Evolutionary conservation across 1,140 invertebrate genomes (phyloP).

Genomic region (Hirudo medicinalis): DNA sequence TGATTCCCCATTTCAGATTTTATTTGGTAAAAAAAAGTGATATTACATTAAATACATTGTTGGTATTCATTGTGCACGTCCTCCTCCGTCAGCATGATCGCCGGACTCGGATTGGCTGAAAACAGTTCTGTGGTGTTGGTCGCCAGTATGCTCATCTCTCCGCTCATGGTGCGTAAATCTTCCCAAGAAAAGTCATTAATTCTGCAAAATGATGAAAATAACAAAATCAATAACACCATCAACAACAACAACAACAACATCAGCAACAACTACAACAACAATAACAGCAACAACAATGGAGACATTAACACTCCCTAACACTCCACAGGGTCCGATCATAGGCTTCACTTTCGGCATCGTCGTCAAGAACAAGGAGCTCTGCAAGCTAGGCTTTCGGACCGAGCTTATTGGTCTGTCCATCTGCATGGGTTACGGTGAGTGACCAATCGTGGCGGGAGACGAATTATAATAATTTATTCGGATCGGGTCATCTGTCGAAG

Average conservation of each 20-base stretch:
- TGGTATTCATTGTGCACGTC: conserved; percentile 11
- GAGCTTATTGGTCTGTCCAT: conserved; percentile 56
- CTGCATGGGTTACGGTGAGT: conserved; percentile 52
- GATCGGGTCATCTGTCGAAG: no score
- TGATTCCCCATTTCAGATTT: not conserved
- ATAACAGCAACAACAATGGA: no score
- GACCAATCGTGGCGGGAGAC: no score
- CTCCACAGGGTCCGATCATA: conserved; percentile 63
- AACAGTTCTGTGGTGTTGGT: conserved; percentile 67
- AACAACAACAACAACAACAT: no score
- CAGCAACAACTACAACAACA: no score
- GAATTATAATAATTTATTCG: no score
- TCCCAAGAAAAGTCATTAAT: no score
- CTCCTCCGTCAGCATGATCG: conserved; percentile 39
- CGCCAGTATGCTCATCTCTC: conserved; percentile 73
- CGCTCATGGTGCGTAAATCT: conserved; percentile 55
- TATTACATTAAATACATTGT: no score
- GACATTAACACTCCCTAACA: not conserved
- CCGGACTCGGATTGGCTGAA: conserved; percentile 61
- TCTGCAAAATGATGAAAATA: no score
- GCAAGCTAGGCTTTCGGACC: conserved; percentile 41
- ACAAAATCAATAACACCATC: no score
- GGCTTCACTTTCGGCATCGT: conserved; percentile 67
- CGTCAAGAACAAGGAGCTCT: conserved; percentile 55
- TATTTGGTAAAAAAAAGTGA: not conserved